Evolutionary conservation across 2,888 invertebrate genomes (phyloP), one percentile per base, ranked within the genome.

Genomic region (Sylvicola cinctus): DNA sequence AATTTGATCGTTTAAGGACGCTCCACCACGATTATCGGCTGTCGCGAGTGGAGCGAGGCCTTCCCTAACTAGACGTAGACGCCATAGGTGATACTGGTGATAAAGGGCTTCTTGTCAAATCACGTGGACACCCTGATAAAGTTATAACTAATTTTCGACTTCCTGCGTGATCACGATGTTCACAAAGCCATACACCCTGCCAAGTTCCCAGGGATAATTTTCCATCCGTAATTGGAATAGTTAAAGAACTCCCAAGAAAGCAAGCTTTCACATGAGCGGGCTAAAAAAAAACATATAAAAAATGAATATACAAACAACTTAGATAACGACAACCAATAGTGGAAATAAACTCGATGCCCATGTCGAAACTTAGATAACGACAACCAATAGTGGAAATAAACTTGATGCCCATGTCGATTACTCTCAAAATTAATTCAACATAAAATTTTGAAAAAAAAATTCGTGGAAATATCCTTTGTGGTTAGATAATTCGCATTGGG

Each of bases 131-230:
- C 41, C 88, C 88, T 48, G 87, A 87, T 60, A 88, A 65, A 45
- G 88, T 88, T 58, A 87, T 79, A 49, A 81, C 76, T 53, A 70
- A 63, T 69, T 88, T 88, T 49, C 88, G 74, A 56, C 85, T 85
- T 49, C 90, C 88, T 46, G 90, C 91, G 55, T 83, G 83, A 66
- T 93, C 87, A 54, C 95, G 74, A 64, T 95, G 95, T 62, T 95
- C 95, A 63, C 93, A 93, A 48, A 95, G 70, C 93, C 93, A 95
- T 44, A 95, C 80, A 42, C 95, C 93, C 64, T 93, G 93, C 93
- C 93, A 95, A 49, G 88, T 90, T 46, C 93, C 93, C 50, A 93
- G 66, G 55, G 88, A 87, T 51, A 93, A 65, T 61, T 87, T 85
- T 48, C 93, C 93, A 52, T 93, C 87, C 45, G 90, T 87, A 55